phyloP scores from a whole-genome alignment of 1,140 invertebrate species.

The Steinernema khuongi region DNA sequence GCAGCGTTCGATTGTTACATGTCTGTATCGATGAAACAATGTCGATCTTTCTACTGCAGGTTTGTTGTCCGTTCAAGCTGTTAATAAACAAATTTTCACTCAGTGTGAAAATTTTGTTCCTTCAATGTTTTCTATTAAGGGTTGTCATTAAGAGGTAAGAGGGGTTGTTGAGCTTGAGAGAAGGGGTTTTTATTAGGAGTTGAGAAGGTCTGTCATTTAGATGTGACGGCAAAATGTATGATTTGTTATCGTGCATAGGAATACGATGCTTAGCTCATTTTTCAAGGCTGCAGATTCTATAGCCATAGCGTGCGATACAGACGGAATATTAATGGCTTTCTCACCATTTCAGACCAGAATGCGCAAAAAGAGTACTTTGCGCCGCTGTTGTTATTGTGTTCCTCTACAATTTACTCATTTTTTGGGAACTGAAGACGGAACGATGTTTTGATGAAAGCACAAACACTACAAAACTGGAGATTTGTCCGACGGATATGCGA shows the following conservation, averaged over 20 bases:
- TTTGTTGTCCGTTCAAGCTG: background rate
- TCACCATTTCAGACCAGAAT: background rate
- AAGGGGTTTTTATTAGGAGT: too few relatives aligned
- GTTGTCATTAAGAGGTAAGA: too few relatives aligned
- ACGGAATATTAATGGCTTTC: background rate
- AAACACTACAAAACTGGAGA: constrained; percentile 11
- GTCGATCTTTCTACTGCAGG: background rate
- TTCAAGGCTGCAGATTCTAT: too few relatives aligned
- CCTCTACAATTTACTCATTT: constrained; percentile 7
- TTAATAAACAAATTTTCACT: too few relatives aligned
- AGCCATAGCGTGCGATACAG: too few relatives aligned
- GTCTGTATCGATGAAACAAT: background rate
- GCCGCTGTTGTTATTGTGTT: background rate
- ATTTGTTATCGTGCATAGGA: too few relatives aligned
- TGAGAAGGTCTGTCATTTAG: too few relatives aligned
- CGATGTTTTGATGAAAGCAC: constrained; percentile 8
- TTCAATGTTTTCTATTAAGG: too few relatives aligned
- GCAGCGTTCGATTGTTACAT: background rate
- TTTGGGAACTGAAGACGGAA: constrained; percentile 7
- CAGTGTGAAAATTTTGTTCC: too few relatives aligned
- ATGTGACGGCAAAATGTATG: too few relatives aligned
- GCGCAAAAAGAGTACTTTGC: background rate
- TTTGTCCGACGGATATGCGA: constrained; percentile 11
- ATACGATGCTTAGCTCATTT: too few relatives aligned
- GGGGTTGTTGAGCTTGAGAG: too few relatives aligned